Evolutionary conservation across 2,888 invertebrate genomes (phyloP), one percentile per base, ranked within the genome.

Genomic region (Drosophila meridiana): DNA sequence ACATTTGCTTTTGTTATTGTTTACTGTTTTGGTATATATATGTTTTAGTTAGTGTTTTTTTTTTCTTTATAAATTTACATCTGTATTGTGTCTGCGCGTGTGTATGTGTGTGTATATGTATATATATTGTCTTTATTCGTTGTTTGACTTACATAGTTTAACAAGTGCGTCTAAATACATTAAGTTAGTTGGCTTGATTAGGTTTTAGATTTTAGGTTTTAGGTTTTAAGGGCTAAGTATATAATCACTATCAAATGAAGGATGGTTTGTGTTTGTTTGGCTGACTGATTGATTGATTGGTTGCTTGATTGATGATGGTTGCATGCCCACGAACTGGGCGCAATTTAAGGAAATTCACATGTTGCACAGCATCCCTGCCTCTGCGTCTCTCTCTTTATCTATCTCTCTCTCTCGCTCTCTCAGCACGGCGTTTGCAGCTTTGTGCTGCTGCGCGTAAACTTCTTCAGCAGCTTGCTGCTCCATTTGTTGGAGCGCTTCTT

Each of bases 111-210:
- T 70, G 55, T 57, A 9, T 62, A 40, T 63, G 40, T 61, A 42
- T 62, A 60, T 65, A 80, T 89, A 80, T 86, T 87, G 87, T 87
- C 87, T 87, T 87, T 87, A 87, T 87, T 87, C 83, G 82, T 87
- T 85, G 84, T 87, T 26, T 74, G 87, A 84, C 88, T 87, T 87
- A 87, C 71, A 80, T 78, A 87, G 79, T 73, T 81, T 82, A 86
- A 87, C 87, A 85, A 82, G 83, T 86, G 87, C 87, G 80, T 85
- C 83, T 87, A 83, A 78, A 76, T 83, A 78, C 68, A 76, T 82
- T 80, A 82, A 78, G 84, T 84, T 85, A 86, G 81, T 87, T 79
- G 84, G 83, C 82, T 86, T 70, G 42, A 38, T 55, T 55, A 55
- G 56, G 30, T 56, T n/a, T n/a, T n/a, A n/a, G n/a, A n/a, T n/a